These are phyloP conservation scores for Acromyrmex heyeri DNA, from an alignment of 1,140 invertebrate genomes.

Conservation along the genomic window DNA sequence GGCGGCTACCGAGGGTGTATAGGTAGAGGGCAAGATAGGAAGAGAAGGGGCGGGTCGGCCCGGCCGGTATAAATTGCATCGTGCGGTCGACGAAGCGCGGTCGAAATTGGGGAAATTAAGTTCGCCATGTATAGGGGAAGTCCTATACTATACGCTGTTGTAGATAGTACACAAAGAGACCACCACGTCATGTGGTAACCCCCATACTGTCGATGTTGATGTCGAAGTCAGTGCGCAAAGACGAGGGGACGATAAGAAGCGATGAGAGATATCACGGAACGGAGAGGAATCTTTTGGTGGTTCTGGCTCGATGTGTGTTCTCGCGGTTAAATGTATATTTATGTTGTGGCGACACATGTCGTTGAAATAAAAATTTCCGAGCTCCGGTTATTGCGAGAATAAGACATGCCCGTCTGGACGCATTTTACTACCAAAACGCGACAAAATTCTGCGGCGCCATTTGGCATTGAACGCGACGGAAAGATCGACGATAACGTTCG, in stretches of 20 bases:
- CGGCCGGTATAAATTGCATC: slow-evolving; percentile 76
- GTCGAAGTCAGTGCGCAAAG: slow-evolving; percentile 62
- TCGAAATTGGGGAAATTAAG: slow-evolving; percentile 79
- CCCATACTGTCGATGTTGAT: slow-evolving; percentile 66
- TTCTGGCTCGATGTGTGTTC: background rate
- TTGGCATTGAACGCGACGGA: slow-evolving; percentile 7
- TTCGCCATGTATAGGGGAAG: slow-evolving; percentile 71
- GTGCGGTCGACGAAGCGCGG: slow-evolving; percentile 77
- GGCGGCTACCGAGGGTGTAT: background rate
- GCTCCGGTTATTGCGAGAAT: background rate
- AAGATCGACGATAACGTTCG: slow-evolving; percentile 29
- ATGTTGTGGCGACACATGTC: slow-evolving; percentile 11
- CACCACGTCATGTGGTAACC: slow-evolving; percentile 73
- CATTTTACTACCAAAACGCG: slow-evolving; percentile 52
- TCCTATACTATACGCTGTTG: slow-evolving; percentile 48
- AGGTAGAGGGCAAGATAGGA: background rate
- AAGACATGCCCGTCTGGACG: background rate
- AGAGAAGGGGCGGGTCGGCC: slow-evolving; percentile 53
- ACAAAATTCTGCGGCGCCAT: background rate
- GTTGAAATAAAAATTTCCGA: background rate
- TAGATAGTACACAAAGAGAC: slow-evolving; percentile 72
- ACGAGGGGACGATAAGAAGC: slow-evolving; percentile 21
- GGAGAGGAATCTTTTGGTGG: background rate
- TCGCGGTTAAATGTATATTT: slow-evolving; percentile 55
- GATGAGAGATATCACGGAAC: background rate